Evolutionary conservation across 2,888 invertebrate species (phyloP), one percentile per base, ranked within the genome.

Genomic region (Diloba caeruleocephala): DNA sequence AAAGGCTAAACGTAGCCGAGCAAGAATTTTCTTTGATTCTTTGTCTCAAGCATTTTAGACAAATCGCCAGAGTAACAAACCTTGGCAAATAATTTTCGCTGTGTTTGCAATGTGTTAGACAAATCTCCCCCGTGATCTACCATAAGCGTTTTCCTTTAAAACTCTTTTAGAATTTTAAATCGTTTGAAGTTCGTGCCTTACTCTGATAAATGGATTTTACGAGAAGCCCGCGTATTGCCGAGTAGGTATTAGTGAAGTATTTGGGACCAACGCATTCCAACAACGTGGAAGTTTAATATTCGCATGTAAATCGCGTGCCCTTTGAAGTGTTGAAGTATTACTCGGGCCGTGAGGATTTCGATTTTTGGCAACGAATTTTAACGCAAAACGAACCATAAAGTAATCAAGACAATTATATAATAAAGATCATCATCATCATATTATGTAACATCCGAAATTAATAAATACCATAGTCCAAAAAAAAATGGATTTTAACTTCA

Each of bases 141-240:
- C 55, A n/a, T 56, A 59, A 59, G 13, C 15, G 37, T 12, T 55
- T 64, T 56, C 48, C 14, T 64, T 57, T 46, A 23, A 45, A 56
- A 59, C 25, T 63, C 57, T 63, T 19, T 38, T 64, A 25, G 49
- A 64, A 56, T 43, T 64, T 64, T 48, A 56, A 60, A 60, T 64
- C 42, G 48, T 57, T 56, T 43, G 38, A 48, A 64, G 26, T 38
- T 43, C 8, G 37, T 63, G 46, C 46, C 37, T 55, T 26, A 21
- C 28, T 56, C 34, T 48, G 64, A 59, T 56, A 45, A 63, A 59
- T 41, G 36, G 39, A 6, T 45, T 59, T 32, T 5, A 32, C 37
- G 8, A 28, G 10, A 28, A 33, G 8, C 1, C 26, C 1, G 9
- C 25, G 19, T 19, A 19, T 19, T 4, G 19, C 3, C 6, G 25